phyloP scores from a whole-genome alignment of 2,113 vertebrate species.

The Bettongia penicillata region DNA sequence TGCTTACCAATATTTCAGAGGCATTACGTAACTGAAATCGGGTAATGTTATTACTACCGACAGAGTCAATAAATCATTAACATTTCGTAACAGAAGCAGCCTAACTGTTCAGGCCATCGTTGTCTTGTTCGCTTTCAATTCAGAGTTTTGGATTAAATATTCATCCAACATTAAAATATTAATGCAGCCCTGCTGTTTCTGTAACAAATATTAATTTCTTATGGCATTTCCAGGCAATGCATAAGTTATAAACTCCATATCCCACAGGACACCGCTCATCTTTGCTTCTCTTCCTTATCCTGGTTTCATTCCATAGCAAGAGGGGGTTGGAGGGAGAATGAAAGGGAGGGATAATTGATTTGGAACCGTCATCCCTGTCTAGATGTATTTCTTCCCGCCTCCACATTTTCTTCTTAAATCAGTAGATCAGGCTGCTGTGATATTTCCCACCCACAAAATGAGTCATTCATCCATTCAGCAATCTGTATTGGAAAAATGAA shows the following conservation, averaged over 20 bases:
- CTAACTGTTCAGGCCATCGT: slow-evolving; percentile 78
- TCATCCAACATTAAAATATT: slow-evolving; percentile 88
- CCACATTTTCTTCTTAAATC: slow-evolving; percentile 70
- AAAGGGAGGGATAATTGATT: slow-evolving; percentile 59
- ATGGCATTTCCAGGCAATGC: slow-evolving; percentile 87
- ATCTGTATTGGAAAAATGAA: slow-evolving; percentile 76
- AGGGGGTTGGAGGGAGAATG: slow-evolving; percentile 20
- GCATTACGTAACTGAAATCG: slow-evolving; percentile 75
- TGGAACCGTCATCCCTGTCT: not conserved
- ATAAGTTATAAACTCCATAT: slow-evolving; percentile 81
- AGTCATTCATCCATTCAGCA: slow-evolving; percentile 78
- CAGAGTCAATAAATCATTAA: slow-evolving; percentile 82
- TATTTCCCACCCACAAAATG: slow-evolving; percentile 74
- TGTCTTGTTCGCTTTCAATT: slow-evolving; percentile 83
- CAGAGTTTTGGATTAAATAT: slow-evolving; percentile 88
- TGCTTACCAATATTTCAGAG: slow-evolving; percentile 77
- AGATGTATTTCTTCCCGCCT: slow-evolving; percentile 44
- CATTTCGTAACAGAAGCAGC: slow-evolving; percentile 79
- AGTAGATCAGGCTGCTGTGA: slow-evolving; percentile 74
- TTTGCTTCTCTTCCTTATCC: slow-evolving; percentile 51
- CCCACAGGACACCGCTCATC: slow-evolving; percentile 74
- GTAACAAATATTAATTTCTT: slow-evolving; percentile 89
- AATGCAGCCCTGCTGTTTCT: slow-evolving; percentile 85
- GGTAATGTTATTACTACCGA: slow-evolving; percentile 78
- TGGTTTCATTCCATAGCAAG: slow-evolving; percentile 1